phyloP scores from a whole-genome alignment of 2,888 invertebrate species.

The Sipha maydis region DNA sequence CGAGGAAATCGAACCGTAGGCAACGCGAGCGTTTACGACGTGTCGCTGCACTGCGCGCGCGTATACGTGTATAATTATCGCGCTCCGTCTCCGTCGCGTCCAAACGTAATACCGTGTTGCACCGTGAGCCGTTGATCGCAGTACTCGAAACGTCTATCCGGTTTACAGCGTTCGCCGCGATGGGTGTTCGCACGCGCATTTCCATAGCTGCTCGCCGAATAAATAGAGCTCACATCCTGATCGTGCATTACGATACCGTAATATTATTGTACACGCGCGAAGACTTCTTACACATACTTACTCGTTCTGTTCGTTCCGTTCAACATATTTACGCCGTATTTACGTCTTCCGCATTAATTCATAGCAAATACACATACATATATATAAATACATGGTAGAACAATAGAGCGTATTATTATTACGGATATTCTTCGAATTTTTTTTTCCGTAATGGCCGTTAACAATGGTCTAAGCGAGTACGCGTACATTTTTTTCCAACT shows the following conservation, averaged over 20 bases:
- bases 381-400: background rate
- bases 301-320: background rate
- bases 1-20: background rate
- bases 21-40: background rate
- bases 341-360: constrained; percentile 3
- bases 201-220: constrained; percentile 10
- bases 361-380: background rate
- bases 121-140: background rate
- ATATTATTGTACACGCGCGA: background rate
- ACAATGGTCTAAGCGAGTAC: background rate
- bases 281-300: background rate
- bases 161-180: background rate
- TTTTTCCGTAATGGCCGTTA: constrained; percentile 15
- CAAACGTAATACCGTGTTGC: background rate
- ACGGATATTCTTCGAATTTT: background rate
- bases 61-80: constrained; percentile 13
- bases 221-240: constrained; percentile 55
- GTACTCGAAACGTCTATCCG: constrained; percentile 16
- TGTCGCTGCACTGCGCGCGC: background rate
- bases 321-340: constrained; percentile 23
- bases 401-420: constrained; percentile 14
- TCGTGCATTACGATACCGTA: background rate
- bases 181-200: constrained; percentile 21
- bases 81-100: background rate
- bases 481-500: background rate